These are phyloP conservation scores for Drosophila gunungcola DNA, from an alignment of 1,140 invertebrate genomes.

Conservation along the genomic window DNA sequence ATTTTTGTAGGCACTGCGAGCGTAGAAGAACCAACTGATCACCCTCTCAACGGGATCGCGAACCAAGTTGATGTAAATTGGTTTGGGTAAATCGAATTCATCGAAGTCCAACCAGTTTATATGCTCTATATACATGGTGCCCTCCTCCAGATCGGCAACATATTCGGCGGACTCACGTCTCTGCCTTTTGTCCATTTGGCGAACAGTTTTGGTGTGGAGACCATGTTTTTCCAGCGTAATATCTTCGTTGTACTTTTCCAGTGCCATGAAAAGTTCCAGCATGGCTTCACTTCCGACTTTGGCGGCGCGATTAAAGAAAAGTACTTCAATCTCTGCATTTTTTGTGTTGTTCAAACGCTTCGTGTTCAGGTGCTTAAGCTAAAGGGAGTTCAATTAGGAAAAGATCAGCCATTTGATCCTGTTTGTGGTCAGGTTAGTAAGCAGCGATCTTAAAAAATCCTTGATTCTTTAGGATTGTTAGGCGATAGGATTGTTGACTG, in stretches of 20 bases:
- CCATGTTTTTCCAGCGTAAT: slow-evolving; percentile 71
- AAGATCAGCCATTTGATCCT: not conserved
- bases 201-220: slow-evolving; percentile 1
- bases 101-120: slow-evolving; percentile 86
- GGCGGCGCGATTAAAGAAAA: slow-evolving; percentile 94
- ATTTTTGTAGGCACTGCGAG: slow-evolving; percentile 94
- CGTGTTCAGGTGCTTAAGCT: slow-evolving; percentile 73
- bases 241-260: slow-evolving; percentile 57
- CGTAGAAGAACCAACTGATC: slow-evolving; percentile 94
- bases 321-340: slow-evolving; percentile 85
- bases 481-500: not conserved
- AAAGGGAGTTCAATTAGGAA: slow-evolving; percentile 5
- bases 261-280: slow-evolving; percentile 91
- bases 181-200: slow-evolving; percentile 27
- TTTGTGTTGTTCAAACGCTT: slow-evolving; percentile 91
- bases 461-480: not conserved
- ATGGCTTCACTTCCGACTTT: slow-evolving; percentile 95
- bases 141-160: slow-evolving; percentile 52
- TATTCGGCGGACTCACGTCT: slow-evolving; percentile 44
- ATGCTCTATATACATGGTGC: slow-evolving; percentile 73
- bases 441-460: not conserved
- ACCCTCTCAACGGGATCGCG: slow-evolving; percentile 95
- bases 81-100: slow-evolving; percentile 91
- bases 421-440: not conserved
- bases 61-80: slow-evolving; percentile 95